Evolutionary conservation across 2,888 invertebrate genomes (phyloP), one percentile per base, ranked within the genome.

Genomic region (Pseudococcus viburni): DNA sequence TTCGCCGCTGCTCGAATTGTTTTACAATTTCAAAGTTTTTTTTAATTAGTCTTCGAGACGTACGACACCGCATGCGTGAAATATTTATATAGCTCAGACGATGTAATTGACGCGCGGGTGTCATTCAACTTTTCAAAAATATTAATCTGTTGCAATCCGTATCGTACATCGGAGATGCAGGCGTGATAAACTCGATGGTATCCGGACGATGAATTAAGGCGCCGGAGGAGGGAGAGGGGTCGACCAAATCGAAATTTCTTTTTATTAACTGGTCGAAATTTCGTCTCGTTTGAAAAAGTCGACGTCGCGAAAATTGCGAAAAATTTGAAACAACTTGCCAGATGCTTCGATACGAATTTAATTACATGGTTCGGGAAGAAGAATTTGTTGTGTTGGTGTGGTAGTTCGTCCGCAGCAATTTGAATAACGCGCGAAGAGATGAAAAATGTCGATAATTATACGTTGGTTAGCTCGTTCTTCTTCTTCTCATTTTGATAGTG

Each of bases 371-470:
- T 22, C 64, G 19, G 22, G 22, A 64, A 22, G 8, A 22, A 7
- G 19, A 19, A 22, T 64, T 0, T 59, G 12, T 17, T 64, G 51
- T 51, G 17, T 17, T 12, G 17, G 51, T 51, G 15, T 51, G 51
- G 51, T 51, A 51, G 46, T 46, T 46, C 15, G 17, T 51, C 51
- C 5, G 17, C 15, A 51, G 12, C 51, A 51, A 51, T 51, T 51
- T 51, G 51, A 51, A 51, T 68, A 26, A 68, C 68, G 68, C 68
- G 68, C 19, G 19, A 68, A 26, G 0, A 51, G 51, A 51, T 77
- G 77, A 77, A 77, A 77, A 77, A 77, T 77, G 77, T 77, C 77
- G 77, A 77, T 77, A 77, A 77, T 77, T 77, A 77, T 77, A 77
- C 12, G 77, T 77, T 77, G 15, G 77, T 39, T 19, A 0, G 77